Conservation (phyloP, 2,797 vertebrate species). For the Enteromius anoplus region DNA sequence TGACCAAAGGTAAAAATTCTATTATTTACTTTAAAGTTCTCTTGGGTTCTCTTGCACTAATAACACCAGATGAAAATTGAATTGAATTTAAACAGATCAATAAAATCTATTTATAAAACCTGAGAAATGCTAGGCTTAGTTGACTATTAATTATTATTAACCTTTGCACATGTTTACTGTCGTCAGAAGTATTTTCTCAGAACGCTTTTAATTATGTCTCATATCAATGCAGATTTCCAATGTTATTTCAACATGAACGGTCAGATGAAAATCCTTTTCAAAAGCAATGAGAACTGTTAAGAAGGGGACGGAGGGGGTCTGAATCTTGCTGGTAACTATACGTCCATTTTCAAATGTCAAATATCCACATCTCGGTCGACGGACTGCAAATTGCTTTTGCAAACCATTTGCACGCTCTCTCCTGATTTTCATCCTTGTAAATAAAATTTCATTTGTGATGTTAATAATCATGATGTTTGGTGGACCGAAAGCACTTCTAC, state of each 20-base stretch:
- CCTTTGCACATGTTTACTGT: not conserved
- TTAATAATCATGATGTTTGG: constrained; percentile 79
- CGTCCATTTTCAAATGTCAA: constrained; percentile 64
- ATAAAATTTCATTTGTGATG: constrained; percentile 72
- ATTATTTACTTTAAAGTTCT: not conserved
- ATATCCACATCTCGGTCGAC: constrained; percentile 40
- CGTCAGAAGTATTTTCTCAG: not conserved
- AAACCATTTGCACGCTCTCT: constrained; percentile 61
- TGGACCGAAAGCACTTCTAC: constrained; percentile 71
- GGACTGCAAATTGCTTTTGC: constrained; percentile 73
- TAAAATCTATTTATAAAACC: not conserved
- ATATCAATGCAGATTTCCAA: not conserved
- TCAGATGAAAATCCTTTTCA: constrained; percentile 22
- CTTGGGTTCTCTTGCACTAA: not conserved
- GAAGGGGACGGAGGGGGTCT: constrained; percentile 29
- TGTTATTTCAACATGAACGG: constrained; percentile 1
- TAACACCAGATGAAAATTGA: not conserved
- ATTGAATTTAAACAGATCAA: not conserved
- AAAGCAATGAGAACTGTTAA: constrained; percentile 35
- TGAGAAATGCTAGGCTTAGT: not conserved
- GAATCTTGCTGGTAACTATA: constrained; percentile 45
- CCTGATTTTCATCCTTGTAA: constrained; percentile 70
- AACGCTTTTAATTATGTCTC: not conserved
- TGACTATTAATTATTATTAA: not conserved
- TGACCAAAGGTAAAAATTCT: not conserved